Conservation (phyloP, 2,113 vertebrate species). For the Rhegmatorhina hoffmannsi region DNA sequence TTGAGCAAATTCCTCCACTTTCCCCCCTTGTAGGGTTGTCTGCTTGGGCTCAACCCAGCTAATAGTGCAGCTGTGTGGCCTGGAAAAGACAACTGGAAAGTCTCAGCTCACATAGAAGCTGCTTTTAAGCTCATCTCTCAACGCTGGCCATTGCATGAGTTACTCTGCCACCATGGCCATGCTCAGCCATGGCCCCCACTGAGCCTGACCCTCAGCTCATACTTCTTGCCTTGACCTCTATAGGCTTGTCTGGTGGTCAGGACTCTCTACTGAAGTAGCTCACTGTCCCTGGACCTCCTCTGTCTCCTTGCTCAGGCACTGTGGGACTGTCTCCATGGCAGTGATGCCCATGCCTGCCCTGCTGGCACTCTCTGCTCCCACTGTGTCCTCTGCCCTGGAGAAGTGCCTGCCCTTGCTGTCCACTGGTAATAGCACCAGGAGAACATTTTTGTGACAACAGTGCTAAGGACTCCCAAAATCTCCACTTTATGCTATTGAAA, state of each 20-base stretch:
- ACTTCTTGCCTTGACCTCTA: background rate
- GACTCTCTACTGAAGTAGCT: background rate
- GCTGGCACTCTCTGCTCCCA: background rate
- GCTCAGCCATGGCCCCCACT: too few relatives aligned
- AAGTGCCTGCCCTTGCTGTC: background rate
- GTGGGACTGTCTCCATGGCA: background rate
- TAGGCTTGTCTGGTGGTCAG: background rate
- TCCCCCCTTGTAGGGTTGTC: background rate
- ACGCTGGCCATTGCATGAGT: background rate
- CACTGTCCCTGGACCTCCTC: background rate
- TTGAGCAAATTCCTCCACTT: background rate
- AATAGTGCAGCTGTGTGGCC: background rate
- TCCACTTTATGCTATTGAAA: background rate
- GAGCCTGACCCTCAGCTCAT: background rate
- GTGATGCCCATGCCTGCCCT: background rate
- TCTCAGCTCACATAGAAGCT: background rate
- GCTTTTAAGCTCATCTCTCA: background rate
- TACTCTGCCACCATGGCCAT: background rate
- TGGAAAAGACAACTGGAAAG: background rate
- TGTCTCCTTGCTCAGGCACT: background rate
- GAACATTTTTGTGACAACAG: background rate
- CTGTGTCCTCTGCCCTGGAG: fast-evolving
- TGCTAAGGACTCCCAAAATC: background rate
- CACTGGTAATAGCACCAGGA: fast-evolving
- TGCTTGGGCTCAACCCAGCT: background rate